Evolutionary conservation across 2,888 invertebrate genomes (phyloP), one percentile per base, ranked within the genome.

Genomic region (Yponomeuta malinellus): DNA sequence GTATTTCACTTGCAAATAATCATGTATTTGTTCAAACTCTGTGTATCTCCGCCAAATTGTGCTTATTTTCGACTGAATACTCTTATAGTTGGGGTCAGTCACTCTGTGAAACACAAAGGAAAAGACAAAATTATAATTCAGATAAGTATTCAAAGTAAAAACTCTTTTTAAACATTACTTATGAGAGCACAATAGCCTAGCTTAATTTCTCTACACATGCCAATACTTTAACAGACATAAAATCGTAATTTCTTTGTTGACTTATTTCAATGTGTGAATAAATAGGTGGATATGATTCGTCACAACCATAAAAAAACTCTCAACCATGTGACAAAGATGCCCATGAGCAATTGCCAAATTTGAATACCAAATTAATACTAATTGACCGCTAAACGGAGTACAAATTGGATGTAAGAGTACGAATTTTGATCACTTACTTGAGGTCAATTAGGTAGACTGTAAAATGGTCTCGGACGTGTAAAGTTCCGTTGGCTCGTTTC

Each of bases 11-110:
- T 95, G 95, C 72, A 97, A 88, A 80, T 96, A 96, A 76, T 95
- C 94, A 76, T 95, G 93, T 70, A 97, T 93, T 76, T 96, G 94
- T 83, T 97, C 97, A 90, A 97, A 97, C 84, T 97, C 97, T 68
- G 96, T 96, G 81, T 97, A 97, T 52, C 97, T 88, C 75, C 97
- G 90, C 96, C 96, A 96, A 76, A 96, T 93, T 23, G 95, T 94
- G 75, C 94, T 95, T 71, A 95, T 86, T 80, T 93, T 94, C 2
- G 93, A 92, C 66, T 95, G 87, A 67, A 95, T 93, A 72, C 90
- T 84, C 77, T 93, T 93, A 76, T 93, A 94, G 12, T 94, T 93
- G 10, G 93, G 89, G 84, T 95, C 95, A 37, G 93, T 94, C 10
- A 95, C 94, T 88, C 95, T 95, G 82, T 33, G 89, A 92, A 67